Evolutionary conservation across 64 coral and sea anemone species (phyloP), one percentile per base, ranked within the genome.

Genomic region (Hydrozoanthus tunicans): DNA sequence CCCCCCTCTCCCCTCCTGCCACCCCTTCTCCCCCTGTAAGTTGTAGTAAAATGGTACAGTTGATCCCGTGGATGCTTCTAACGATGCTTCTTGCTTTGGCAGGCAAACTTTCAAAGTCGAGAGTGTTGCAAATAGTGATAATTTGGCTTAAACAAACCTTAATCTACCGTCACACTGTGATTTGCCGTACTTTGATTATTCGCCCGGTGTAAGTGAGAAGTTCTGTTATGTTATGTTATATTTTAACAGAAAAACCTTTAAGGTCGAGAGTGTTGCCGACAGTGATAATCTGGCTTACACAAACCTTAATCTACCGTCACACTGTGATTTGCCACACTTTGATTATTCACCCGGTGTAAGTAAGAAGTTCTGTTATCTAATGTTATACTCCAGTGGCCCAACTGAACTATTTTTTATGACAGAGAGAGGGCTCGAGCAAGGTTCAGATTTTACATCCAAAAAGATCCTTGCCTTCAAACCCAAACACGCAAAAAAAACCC

Each of bases 241-340:
- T 43, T 43, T 1, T 43, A 43, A 43, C 32, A 43, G 32, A 43
- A 4, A 77, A 77, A 77, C 74, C 27, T 77, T 77, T 53, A 77
- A 77, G 32, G 32, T 77, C 7, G 74, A 77, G 51, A 77, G 74
- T 27, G 74, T 77, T 77, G 27, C 51, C 9, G 3, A 77, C 51
- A 77, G 74, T 53, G 74, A 77, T 55, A 77, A 77, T 9, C 74
- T 77, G 51, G 74, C 74, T 51, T 77, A 77, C 74, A 77, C 74
- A 26, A 77, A 77, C 43, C 23, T 77, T 6, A 2, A 53, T 27
- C 32, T 77, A 9, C 23, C 74, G 13, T 77, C 74, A 9, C 74
- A 77, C 14, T 77, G 74, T 27, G 74, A 77, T 77, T 55, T 77
- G 51, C 74, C 23, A 5, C 51, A 77, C 74, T 77, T 77, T 53